Evolutionary conservation across 2,888 invertebrate genomes (phyloP).

Genomic region (Eristalinus sepulchralis): DNA sequence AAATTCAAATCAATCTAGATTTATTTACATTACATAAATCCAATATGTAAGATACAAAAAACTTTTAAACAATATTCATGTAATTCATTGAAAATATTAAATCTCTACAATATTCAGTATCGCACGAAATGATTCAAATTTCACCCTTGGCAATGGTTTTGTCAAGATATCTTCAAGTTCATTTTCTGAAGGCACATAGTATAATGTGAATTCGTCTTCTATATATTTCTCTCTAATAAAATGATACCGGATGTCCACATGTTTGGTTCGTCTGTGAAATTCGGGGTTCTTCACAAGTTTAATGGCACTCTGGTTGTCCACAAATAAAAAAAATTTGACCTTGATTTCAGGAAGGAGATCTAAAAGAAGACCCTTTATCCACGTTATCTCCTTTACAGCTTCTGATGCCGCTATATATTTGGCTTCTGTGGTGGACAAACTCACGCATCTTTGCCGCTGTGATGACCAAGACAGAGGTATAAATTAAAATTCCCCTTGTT

Average conservation of each 20-base stretch:
- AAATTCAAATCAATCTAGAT: too few relatives aligned
- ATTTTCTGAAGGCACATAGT: not conserved
- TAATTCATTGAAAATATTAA: not conserved
- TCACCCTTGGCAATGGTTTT: not conserved
- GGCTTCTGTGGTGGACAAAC: too few relatives aligned
- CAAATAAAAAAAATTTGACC: too few relatives aligned
- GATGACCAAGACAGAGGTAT: not conserved
- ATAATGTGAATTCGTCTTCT: not conserved
- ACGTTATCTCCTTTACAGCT: not conserved
- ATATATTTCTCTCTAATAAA: not conserved
- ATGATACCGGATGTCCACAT: not conserved
- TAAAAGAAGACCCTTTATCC: not conserved
- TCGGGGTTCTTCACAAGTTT: not conserved
- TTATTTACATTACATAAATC: too few relatives aligned
- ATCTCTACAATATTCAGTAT: not conserved
- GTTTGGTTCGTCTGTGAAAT: not conserved
- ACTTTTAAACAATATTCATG: not conserved
- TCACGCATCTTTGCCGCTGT: too few relatives aligned
- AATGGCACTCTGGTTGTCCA: not conserved
- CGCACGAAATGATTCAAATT: not conserved
- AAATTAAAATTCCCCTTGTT: too few relatives aligned
- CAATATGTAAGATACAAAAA: too few relatives aligned
- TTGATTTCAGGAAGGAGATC: not conserved
- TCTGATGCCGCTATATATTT: too few relatives aligned
- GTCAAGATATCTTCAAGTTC: not conserved